Evolutionary conservation across 1,140 invertebrate species (phyloP), one percentile per base, ranked within the genome.

Genomic region (Paramacrobiotus metropolitanus): DNA sequence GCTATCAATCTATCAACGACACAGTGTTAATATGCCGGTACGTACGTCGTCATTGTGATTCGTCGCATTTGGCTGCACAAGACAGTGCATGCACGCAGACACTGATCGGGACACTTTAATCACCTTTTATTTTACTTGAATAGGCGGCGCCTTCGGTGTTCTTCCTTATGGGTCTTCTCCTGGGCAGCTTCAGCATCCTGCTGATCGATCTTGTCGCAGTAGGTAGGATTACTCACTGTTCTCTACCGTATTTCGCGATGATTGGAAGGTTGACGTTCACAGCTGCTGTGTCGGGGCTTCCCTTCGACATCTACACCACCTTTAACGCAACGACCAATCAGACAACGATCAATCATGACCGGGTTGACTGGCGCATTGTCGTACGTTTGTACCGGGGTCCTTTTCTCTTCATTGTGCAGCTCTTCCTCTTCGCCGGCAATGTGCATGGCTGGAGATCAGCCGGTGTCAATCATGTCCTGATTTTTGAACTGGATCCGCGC

Each of bases 401-500:
- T 2, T 80, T 98, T 62, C 79, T 98, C 0, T 76, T 98, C 31
- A 85, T 96, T 60, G 78, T 94, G 66, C 92, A 93, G 70, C 79
- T 97, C 64, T 97, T 96, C 70, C 74, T 97, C 1, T 89, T 97
- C 70, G 93, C 93, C 21, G 82, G 97, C 20, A 98, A 98, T 70
- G 92, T 81, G 55, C 68, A 96, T 73, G 91, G 91, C n/a, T 98
- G 93, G 93, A 77, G 92, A 66, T 89, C 87, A 2, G 93, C 91
- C 0, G 93, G 94, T 15, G 93, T 98, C 2, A 99, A 99, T 77
- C 95, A 99, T 73, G 94, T 98, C 0, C 78, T 98, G 0, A 98
- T 99, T 66, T 99, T 99, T 72, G 94, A 98, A 73, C 76, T 98
- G 59, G 92, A 99, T 75, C 95, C 94, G 0, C 76, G 95, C 61